Evolutionary conservation across 2,113 vertebrate genomes (phyloP).

Genomic region (Onychostruthus taczanowskii): DNA sequence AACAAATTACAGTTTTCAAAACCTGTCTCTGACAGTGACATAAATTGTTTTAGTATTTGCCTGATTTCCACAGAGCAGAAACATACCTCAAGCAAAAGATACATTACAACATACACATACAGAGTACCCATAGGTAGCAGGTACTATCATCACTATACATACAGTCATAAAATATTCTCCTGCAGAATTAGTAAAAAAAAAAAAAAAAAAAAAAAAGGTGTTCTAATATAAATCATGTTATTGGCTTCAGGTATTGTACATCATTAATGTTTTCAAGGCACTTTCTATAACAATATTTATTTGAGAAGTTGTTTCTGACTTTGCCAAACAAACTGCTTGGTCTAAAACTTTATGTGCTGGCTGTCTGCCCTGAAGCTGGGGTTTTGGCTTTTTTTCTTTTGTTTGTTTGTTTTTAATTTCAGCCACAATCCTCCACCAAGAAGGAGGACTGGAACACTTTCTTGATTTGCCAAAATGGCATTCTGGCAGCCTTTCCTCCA

Average conservation of each 20-base stretch:
- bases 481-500: background rate
- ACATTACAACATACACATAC: background rate
- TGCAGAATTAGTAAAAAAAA: background rate
- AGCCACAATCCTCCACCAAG: background rate
- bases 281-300: background rate
- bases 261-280: background rate
- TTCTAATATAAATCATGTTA: background rate
- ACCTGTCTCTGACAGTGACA: background rate
- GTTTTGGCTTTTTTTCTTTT: background rate
- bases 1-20: constrained; percentile 12
- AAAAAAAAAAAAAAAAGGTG: background rate
- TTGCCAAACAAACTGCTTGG: constrained; percentile 17
- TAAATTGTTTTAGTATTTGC: background rate
- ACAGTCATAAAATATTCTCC: background rate
- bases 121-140: background rate
- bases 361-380: background rate
- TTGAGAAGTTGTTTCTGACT: background rate
- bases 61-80: background rate
- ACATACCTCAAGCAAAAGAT: background rate
- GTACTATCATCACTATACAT: background rate
- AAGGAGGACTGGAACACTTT: background rate
- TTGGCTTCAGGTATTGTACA: background rate
- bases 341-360: constrained; percentile 27
- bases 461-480: background rate
- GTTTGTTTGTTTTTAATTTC: constrained; percentile 8